These are phyloP conservation scores for Jacana jacana DNA, from an alignment of 2,113 vertebrate species.

Conservation along the genomic window DNA sequence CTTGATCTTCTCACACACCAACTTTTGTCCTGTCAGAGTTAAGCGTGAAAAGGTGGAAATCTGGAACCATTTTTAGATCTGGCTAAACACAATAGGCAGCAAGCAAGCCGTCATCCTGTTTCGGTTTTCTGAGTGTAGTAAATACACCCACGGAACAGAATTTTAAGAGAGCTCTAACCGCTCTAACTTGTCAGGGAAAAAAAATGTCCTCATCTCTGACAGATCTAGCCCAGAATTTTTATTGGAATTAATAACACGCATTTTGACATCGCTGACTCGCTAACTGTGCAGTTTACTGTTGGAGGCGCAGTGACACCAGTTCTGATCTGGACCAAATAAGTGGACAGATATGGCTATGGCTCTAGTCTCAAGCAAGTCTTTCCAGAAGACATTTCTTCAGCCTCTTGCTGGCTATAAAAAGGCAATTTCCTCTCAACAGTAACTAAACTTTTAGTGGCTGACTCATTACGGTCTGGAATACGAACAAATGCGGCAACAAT, in stretches of 20 bases:
- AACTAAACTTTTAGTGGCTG: neutral
- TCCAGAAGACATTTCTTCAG: constrained; percentile 29
- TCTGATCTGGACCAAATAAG: neutral
- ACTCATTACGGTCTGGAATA: constrained; percentile 9
- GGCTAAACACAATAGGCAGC: constrained; percentile 28
- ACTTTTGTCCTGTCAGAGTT: constrained; percentile 5
- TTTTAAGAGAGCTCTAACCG: constrained; percentile 19
- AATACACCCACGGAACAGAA: constrained; percentile 4
- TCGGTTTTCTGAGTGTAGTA: neutral
- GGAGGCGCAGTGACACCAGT: neutral
- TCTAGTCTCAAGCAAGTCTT: constrained; percentile 36
- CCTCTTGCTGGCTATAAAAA: constrained; percentile 26
- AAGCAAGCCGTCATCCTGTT: constrained; percentile 30
- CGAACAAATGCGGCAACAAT: constrained; percentile 11
- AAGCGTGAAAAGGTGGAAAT: constrained; percentile 1
- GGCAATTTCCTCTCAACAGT: constrained; percentile 31
- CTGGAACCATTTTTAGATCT: constrained; percentile 51
- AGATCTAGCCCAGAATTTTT: constrained; percentile 8
- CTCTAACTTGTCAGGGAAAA: constrained; percentile 18
- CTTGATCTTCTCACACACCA: neutral
- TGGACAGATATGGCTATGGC: constrained; percentile 46
- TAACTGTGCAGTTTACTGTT: neutral
- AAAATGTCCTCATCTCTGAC: neutral
- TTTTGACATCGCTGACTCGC: neutral
- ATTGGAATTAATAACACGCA: neutral